Evolutionary conservation across 2,113 vertebrate species (phyloP).

Genomic region (Tachysurus fulvidraco): DNA sequence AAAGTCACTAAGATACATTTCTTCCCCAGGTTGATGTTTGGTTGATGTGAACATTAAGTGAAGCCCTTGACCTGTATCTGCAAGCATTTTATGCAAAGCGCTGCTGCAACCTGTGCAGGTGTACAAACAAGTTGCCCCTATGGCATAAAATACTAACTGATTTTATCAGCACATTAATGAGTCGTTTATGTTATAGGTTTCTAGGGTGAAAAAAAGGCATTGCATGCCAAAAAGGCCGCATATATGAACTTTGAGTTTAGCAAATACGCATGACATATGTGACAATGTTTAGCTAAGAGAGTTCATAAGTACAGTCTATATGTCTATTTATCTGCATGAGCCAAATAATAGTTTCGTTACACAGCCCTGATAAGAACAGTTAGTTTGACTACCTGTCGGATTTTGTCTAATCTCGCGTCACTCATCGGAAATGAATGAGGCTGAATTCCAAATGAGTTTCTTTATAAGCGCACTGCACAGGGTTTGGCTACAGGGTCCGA

Average conservation of each 20-base stretch:
- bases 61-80: neutral
- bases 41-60: neutral
- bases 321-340: neutral
- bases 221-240: too few relatives aligned
- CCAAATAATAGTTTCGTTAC: neutral
- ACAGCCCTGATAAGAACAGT: too few relatives aligned
- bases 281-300: neutral
- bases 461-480: neutral
- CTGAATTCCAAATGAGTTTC: slow-evolving; percentile 9
- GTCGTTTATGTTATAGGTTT: neutral
- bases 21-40: neutral
- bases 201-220: neutral
- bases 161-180: neutral
- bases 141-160: neutral
- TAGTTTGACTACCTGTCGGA: slow-evolving; percentile 12
- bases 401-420: slow-evolving; percentile 19
- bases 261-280: neutral
- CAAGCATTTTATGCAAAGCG: neutral
- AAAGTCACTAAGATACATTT: neutral
- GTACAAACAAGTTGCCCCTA: neutral
- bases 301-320: too few relatives aligned
- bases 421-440: slow-evolving; percentile 23
- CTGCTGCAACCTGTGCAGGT: neutral
- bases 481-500: neutral
- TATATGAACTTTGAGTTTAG: neutral